These are phyloP conservation scores for Dallia pectoralis DNA, from an alignment of 2,797 vertebrate species.

Conservation along the genomic window DNA sequence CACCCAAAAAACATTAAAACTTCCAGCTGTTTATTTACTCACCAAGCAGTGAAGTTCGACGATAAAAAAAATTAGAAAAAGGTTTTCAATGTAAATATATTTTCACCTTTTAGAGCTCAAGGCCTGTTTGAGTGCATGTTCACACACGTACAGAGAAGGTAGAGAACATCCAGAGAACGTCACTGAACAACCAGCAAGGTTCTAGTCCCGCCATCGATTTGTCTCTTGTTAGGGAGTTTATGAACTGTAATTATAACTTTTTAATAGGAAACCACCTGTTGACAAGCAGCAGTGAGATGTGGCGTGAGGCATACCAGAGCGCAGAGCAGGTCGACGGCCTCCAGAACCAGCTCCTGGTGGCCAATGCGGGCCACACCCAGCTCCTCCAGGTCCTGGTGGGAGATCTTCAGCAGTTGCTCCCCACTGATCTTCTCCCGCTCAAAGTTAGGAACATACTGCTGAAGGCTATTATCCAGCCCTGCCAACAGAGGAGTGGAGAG, in stretches of 20 bases:
- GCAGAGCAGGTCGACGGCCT: constrained; percentile 95
- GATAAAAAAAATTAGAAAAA: no score
- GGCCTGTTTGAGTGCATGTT: background rate
- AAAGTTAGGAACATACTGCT: constrained; percentile 91
- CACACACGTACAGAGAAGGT: constrained; percentile 1
- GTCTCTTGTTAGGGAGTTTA: background rate
- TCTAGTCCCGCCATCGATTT: background rate
- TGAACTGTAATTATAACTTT: background rate
- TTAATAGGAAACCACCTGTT: background rate
- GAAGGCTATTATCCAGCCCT: constrained; percentile 93
- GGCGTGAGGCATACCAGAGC: constrained; percentile 86
- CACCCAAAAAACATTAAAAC: no score
- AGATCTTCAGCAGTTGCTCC: constrained; percentile 92
- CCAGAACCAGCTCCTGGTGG: constrained; percentile 94
- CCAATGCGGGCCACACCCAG: constrained; percentile 92
- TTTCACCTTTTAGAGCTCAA: constrained; percentile 25
- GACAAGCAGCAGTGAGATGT: background rate
- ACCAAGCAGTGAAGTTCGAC: no score
- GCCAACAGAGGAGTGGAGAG: background rate
- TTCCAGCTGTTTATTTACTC: no score
- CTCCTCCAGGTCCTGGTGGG: constrained; percentile 96
- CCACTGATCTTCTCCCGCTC: constrained; percentile 96
- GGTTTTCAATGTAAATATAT: no score
- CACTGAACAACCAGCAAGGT: background rate
- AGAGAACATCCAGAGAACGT: background rate